Percentiles rank a stretch among this genome's conserved stretches.
These are phyloP conservation scores for Ctenochaetus hawaiiensis DNA, from an alignment of 2,797 vertebrate genomes.

Conservation along the genomic window DNA sequence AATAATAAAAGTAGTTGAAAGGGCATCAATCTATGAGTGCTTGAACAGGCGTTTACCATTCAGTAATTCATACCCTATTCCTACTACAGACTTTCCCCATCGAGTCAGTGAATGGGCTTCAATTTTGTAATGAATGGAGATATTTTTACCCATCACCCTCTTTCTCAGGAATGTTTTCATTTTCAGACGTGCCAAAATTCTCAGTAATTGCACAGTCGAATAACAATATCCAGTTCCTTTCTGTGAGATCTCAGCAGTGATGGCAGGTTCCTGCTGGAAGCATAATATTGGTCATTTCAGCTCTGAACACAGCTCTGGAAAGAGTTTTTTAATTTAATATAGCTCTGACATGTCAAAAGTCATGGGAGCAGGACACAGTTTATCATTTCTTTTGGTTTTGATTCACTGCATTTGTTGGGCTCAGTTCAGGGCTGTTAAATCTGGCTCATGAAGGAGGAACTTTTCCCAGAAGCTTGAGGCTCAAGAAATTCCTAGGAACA, in stretches of 20 bases:
- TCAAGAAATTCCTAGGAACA: conserved; percentile 14
- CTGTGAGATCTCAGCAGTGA: conserved; percentile 44
- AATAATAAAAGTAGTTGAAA: not conserved
- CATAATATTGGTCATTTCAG: conserved; percentile 28
- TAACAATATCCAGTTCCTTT: conserved; percentile 64
- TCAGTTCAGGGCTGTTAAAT: conserved; percentile 11
- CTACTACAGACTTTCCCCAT: conserved; percentile 17
- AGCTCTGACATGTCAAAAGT: conserved; percentile 35
- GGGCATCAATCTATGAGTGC: too few relatives aligned
- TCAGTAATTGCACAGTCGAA: conserved; percentile 54
- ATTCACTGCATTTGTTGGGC: conserved; percentile 7
- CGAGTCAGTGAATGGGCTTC: conserved; percentile 60
- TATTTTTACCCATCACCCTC: conserved; percentile 71
- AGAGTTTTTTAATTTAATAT: conserved; percentile 59
- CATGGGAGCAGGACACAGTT: not conserved
- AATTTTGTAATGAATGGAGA: conserved; percentile 69
- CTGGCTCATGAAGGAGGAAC: not conserved
- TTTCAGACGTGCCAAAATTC: conserved; percentile 72
- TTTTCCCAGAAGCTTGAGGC: not conserved
- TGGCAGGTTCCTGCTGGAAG: conserved; percentile 25
- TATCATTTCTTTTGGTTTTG: conserved; percentile 18
- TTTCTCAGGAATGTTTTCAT: conserved; percentile 80
- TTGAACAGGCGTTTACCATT: conserved; percentile 1
- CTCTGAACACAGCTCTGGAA: conserved; percentile 35
- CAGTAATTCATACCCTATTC: conserved; percentile 29